Evolutionary conservation across 2,113 vertebrate genomes (phyloP).

Genomic region (Hemibagrus wyckioides): DNA sequence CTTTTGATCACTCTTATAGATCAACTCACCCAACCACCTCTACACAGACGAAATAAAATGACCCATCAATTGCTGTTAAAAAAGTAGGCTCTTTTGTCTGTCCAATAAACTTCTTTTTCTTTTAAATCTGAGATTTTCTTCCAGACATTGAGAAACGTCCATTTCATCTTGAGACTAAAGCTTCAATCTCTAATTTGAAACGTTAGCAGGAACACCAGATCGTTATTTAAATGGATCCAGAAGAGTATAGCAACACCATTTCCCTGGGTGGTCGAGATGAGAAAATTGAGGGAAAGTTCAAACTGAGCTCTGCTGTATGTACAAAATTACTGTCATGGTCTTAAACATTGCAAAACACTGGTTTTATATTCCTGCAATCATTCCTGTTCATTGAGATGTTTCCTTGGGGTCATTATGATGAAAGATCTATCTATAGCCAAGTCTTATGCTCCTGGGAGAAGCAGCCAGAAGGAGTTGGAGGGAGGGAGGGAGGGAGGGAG

Average conservation of each 20-base stretch:
- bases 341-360: background rate
- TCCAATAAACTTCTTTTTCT: background rate
- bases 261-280: background rate
- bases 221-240: no score
- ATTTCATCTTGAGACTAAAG: background rate
- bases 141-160: background rate
- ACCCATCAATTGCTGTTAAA: background rate
- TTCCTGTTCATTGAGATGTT: background rate
- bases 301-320: background rate
- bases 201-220: background rate
- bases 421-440: background rate
- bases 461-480: background rate
- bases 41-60: background rate
- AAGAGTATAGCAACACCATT: background rate
- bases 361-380: background rate
- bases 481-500: background rate
- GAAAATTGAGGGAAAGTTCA: constrained; percentile 4
- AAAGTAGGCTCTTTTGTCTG: background rate
- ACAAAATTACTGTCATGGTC: background rate
- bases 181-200: background rate
- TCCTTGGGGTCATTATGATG: background rate
- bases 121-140: background rate
- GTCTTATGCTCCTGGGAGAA: background rate
- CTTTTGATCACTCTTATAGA: background rate
- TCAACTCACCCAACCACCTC: background rate